These are phyloP conservation scores for Latrodectus geometricus DNA, from an alignment of 1,140 invertebrate genomes.

Conservation along the genomic window DNA sequence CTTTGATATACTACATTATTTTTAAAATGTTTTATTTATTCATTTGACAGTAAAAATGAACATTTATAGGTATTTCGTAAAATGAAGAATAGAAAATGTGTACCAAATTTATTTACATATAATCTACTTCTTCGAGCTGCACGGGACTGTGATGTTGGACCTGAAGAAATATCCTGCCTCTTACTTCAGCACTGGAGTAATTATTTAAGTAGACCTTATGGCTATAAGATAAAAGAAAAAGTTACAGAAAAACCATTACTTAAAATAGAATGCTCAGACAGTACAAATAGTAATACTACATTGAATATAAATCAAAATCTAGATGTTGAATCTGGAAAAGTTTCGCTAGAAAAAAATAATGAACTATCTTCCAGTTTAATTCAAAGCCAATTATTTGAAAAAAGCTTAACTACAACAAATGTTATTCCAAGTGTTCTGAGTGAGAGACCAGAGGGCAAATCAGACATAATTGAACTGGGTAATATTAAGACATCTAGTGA, in stretches of 20 bases:
- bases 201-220: constrained; percentile 44
- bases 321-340: background rate
- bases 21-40: too few relatives aligned
- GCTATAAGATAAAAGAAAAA: constrained; percentile 24
- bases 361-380: background rate
- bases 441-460: constrained; percentile 5
- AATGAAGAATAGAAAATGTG: constrained; percentile 77
- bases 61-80: constrained; percentile 80
- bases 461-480: constrained; percentile 6
- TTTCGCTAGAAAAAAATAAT: background rate
- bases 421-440: constrained; percentile 9
- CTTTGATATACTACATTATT: too few relatives aligned
- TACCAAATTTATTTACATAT: constrained; percentile 79
- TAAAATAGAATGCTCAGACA: background rate
- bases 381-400: too few relatives aligned
- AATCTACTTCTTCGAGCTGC: constrained; percentile 84
- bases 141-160: constrained; percentile 83
- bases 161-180: constrained; percentile 47
- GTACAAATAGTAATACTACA: background rate
- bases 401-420: background rate
- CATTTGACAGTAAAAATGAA: too few relatives aligned
- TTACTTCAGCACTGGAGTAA: constrained; percentile 52
- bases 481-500: constrained; percentile 38
- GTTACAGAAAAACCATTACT: background rate
- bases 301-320: background rate